Evolutionary conservation across 1,140 invertebrate genomes (phyloP), one percentile per base, ranked within the genome.

Genomic region (Polypedilum vanderplanki): DNA sequence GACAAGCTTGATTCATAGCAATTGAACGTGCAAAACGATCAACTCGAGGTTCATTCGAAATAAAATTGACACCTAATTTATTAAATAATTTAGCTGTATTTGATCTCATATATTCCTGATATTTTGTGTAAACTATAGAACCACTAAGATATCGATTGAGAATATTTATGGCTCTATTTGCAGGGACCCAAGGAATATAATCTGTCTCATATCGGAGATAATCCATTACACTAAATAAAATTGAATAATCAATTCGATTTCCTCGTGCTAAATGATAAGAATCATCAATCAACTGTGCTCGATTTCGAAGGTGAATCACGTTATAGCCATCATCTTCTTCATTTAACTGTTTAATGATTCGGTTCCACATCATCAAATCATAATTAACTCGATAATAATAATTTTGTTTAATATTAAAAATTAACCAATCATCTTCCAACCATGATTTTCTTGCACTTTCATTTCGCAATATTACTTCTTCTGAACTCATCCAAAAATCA

Each of bases 221-320:
- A 0, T 79, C 77, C 0, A 84, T 85, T 4, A 87, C 77, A n/a
- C 83, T 79, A 41, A 85, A 80, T 0, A 83, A 77, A 40, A 79
- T 73, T 8, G 76, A 74, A 77, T 81, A 84, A 40, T 78, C 77
- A n/a, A 89, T 76, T 22, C 84, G 79, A 73, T 83, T 84, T 74
- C 84, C 85, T 75, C 85, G 83, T 1, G 88, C 88, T 46, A 92
- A 81, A 77, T 87, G 87, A 75, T 89, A 87, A 3, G 88, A 83
- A 79, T 93, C 91, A 77, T 93, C 89, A 2, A 93, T 80, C 3
- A 93, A 82, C 79, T 93, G 90, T 2, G 88, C 91, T 76, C 91
- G 81, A 82, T 92, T 93, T 1, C 89, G 79, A 0, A 85, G 75
- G 76, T 89, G 84, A 76, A 93, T 90, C 15, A 76, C 78, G 0